phyloP scores from a whole-genome alignment of 2,797 vertebrate genomes.

The Alcedo quadribrachys region DNA sequence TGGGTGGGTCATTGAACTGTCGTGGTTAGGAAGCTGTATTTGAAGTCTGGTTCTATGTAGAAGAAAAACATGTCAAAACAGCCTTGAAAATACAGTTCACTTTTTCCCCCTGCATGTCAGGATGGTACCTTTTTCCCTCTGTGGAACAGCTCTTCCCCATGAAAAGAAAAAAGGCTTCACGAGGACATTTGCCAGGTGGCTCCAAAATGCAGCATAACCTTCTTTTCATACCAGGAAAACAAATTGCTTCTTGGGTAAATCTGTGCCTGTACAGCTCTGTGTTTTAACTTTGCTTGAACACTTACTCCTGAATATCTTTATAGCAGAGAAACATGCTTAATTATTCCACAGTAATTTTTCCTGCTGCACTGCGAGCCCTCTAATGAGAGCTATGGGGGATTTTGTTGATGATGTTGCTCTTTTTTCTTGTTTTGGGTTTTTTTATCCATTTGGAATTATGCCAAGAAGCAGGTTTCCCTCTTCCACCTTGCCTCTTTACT shows the following conservation, averaged over 20 bases:
- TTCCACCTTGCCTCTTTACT: constrained; percentile 24
- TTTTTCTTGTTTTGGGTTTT: too few relatives aligned
- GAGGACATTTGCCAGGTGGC: constrained; percentile 6
- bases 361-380: constrained; percentile 42
- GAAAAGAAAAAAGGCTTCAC: constrained; percentile 28
- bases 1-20: constrained; percentile 64
- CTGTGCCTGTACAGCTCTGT: neutral
- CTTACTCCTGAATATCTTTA: neutral
- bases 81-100: constrained; percentile 34
- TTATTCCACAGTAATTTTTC: constrained; percentile 34
- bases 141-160: constrained; percentile 12
- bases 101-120: neutral
- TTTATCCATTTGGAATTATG: neutral
- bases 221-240: constrained; percentile 12
- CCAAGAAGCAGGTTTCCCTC: constrained; percentile 37
- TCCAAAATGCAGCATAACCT: neutral
- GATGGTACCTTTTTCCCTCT: constrained; percentile 48
- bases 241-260: constrained; percentile 4
- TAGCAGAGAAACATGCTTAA: constrained; percentile 49
- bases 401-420: neutral
- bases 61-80: constrained; percentile 65
- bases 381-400: constrained; percentile 22
- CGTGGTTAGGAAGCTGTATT: constrained; percentile 63
- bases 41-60: constrained; percentile 54
- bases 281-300: neutral